These are phyloP conservation scores for Typhlichthys eigenmanni DNA, from an alignment of 2,797 vertebrate genomes.

Conservation along the genomic window DNA sequence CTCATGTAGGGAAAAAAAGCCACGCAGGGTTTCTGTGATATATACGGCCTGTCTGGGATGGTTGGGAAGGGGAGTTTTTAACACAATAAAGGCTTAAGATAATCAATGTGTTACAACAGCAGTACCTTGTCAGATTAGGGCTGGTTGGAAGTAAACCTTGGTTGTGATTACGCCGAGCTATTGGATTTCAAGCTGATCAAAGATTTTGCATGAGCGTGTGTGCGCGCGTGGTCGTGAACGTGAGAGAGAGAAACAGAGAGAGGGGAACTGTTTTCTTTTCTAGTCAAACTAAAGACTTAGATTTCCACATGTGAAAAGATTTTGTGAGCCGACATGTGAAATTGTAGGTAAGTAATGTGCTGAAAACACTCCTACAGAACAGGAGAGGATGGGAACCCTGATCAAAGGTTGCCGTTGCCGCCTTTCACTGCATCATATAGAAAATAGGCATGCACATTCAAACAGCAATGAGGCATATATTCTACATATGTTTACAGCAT, in stretches of 20 bases:
- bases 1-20: constrained; percentile 37
- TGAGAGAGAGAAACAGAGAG: not conserved
- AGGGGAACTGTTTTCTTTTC: constrained; percentile 37
- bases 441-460: constrained; percentile 19
- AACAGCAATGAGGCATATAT: constrained; percentile 1
- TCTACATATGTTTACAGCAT: not conserved
- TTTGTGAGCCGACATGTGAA: constrained; percentile 47
- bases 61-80: constrained; percentile 63
- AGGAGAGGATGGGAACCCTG: constrained; percentile 28
- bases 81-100: constrained; percentile 71
- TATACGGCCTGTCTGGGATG: constrained; percentile 61
- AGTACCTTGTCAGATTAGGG: constrained; percentile 70
- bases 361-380: constrained; percentile 25
- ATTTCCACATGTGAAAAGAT: constrained; percentile 45
- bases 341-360: constrained; percentile 48
- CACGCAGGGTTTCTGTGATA: constrained; percentile 56
- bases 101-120: constrained; percentile 72
- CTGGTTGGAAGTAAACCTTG: constrained; percentile 65
- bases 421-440: constrained; percentile 24
- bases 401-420: constrained; percentile 38
- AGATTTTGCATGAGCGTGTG: constrained; percentile 38
- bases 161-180: constrained; percentile 63
- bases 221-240: not conserved
- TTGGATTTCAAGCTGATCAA: constrained; percentile 67
- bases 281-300: constrained; percentile 42